Percentiles rank a stretch among this genome's conserved stretches.
phyloP scores from a whole-genome alignment of 64 coral and sea anemone species.

The Stylophora pistillata region DNA sequence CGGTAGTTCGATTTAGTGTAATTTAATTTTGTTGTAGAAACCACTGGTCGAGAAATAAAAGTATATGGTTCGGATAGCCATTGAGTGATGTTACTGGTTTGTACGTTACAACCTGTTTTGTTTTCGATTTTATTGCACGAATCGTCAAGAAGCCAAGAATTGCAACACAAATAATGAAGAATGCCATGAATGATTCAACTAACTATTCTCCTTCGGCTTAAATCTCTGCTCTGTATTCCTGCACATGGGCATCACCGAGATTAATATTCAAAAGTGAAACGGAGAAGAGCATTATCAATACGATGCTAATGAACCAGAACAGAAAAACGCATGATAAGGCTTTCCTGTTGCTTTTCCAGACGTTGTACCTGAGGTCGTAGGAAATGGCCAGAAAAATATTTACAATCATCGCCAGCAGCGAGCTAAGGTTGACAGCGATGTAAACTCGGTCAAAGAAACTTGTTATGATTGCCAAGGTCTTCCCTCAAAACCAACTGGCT shows the following conservation, averaged over 20 bases:
- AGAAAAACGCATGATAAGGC: neutral
- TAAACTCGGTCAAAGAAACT: neutral
- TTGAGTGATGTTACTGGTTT: no score
- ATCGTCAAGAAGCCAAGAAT: neutral
- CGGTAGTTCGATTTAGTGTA: no score
- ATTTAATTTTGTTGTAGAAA: no score
- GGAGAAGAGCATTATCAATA: neutral
- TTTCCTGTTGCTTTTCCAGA: conserved; percentile 1
- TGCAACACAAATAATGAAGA: neutral
- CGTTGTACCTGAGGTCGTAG: neutral
- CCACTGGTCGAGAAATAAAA: no score
- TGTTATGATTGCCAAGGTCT: neutral
- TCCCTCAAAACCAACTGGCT: neutral
- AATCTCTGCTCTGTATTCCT: conserved; percentile 2
- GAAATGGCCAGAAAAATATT: conserved; percentile 7
- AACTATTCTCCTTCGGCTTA: neutral
- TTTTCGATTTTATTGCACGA: neutral
- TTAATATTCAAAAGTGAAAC: neutral
- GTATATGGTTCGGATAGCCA: no score
- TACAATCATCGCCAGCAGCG: neutral
- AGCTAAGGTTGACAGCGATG: neutral
- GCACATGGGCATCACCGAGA: neutral
- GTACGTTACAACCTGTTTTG: neutral
- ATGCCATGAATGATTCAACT: neutral
- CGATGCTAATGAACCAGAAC: neutral